Evolutionary conservation across 2,113 vertebrate species (phyloP), one percentile per base, ranked within the genome.

Genomic region (Lota lota): DNA sequence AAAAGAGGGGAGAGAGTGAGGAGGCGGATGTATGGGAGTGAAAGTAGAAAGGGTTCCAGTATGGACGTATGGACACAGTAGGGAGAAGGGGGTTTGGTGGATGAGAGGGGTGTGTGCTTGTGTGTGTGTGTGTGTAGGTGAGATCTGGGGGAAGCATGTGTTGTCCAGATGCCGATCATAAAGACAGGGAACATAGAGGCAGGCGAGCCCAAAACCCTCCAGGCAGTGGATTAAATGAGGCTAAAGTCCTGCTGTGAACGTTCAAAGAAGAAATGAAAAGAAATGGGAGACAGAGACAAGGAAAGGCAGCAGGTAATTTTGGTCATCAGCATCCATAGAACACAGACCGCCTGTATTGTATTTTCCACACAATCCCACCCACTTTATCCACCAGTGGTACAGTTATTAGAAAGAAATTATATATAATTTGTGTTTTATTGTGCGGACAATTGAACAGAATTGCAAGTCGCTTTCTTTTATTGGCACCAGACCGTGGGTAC

Each of bases 161-260:
- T 67, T 78, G 72, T 79, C 91, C 92, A 92, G 89, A 92, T 91
- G 91, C 69, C 60, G 36, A 74, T 77, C 61, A 69, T 79, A 80
- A 87, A 85, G 72, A 67, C 47, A 61, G 51, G 28, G 47, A 18
- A 28, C 33, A 22, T 65, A 76, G 76, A 59, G 75, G 63, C 71
- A 79, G 59, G 67, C 36, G 40, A 64, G 10, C 69, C 72, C 50
- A 71, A 8, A 33, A 4, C 57, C 73, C 89, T 84, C 62, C 79
- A 75, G 86, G 86, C 85, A 19, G 57, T 58, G 59, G 67, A 81
- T 85, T 90, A 91, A n/a, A 91, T 83, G 87, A 90, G 86, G 73
- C 61, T 70, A 28, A 61, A 76, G 71, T 21, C 21, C 75, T 74
- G 71, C 77, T 70, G 69, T 85, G 79, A 83, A 88, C 78, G 73